phyloP scores from a whole-genome alignment of 2,797 vertebrate species.

The Liparis tanakae region DNA sequence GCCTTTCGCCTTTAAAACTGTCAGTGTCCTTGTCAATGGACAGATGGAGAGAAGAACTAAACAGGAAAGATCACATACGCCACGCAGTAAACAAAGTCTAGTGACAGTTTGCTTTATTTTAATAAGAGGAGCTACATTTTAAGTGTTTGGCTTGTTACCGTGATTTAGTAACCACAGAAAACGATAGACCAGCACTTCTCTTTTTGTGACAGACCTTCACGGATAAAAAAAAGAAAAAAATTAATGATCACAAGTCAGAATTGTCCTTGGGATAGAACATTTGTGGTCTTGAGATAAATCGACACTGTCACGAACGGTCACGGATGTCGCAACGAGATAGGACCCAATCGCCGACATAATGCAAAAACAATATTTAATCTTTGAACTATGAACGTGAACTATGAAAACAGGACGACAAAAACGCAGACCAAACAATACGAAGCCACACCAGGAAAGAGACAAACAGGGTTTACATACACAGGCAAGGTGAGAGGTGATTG shows the following conservation, averaged over 20 bases:
- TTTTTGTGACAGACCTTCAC: background rate
- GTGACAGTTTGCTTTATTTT: background rate
- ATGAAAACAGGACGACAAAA: too few species aligned
- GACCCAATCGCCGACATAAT: too few species aligned
- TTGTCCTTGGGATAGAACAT: background rate
- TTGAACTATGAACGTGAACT: too few species aligned
- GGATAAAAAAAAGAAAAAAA: too few species aligned
- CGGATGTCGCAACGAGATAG: too few species aligned
- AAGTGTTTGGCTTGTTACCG: background rate
- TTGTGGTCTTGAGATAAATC: background rate
- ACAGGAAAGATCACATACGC: background rate
- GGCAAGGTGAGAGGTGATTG: too few species aligned
- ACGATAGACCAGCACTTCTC: background rate
- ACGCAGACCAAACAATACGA: too few species aligned
- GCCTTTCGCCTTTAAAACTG: background rate
- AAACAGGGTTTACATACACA: too few species aligned
- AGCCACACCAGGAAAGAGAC: too few species aligned
- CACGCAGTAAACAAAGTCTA: constrained; percentile 3
- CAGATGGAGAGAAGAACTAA: constrained; percentile 8
- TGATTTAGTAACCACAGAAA: background rate
- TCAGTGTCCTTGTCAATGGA: background rate
- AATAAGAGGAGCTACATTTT: background rate
- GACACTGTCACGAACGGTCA: too few species aligned
- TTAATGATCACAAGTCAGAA: background rate
- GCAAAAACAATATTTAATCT: too few species aligned